phyloP scores from a whole-genome alignment of 2,888 invertebrate genomes.

The Rhorus exstirpatorius region DNA sequence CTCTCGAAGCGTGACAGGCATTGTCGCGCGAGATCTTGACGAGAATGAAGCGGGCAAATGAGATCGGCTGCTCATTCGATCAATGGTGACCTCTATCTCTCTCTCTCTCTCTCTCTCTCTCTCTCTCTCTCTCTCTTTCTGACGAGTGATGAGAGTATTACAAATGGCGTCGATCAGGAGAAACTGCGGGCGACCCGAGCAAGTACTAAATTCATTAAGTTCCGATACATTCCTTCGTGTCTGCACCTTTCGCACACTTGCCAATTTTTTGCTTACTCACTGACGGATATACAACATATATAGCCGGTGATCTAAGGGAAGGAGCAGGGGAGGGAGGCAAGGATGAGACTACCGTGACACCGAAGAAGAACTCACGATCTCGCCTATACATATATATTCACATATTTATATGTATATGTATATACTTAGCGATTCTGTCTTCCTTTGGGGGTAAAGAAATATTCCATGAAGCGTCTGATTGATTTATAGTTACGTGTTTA shows the following conservation, averaged over 20 bases:
- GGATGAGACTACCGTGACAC: constrained; percentile 51
- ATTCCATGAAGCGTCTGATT: constrained; percentile 72
- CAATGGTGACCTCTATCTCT: neutral
- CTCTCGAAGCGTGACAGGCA: constrained; percentile 56
- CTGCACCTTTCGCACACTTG: constrained; percentile 68
- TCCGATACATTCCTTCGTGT: constrained; percentile 74
- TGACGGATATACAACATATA: constrained; percentile 21
- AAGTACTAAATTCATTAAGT: constrained; percentile 75
- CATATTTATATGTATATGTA: constrained; percentile 34
- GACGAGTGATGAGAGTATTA: constrained; percentile 49
- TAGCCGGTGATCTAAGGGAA: constrained; percentile 32
- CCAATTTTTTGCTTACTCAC: constrained; percentile 62
- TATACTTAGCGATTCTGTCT: constrained; percentile 23
- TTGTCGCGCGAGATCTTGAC: constrained; percentile 50
- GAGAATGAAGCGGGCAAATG: constrained; percentile 43
- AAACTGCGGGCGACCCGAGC: constrained; percentile 48
- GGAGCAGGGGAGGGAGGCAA: neutral
- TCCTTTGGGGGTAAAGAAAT: constrained; percentile 50
- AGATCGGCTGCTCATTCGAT: constrained; percentile 34
- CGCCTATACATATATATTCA: constrained; percentile 26
- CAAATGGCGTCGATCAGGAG: constrained; percentile 57
- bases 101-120: constrained; percentile 5
- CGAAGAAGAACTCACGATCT: constrained; percentile 61
- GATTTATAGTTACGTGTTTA: constrained; percentile 70
- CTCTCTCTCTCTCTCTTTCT: neutral